These are phyloP conservation scores for Pristionchus fissidentatus DNA, from an alignment of 2,888 invertebrate genomes.

Conservation along the genomic window DNA sequence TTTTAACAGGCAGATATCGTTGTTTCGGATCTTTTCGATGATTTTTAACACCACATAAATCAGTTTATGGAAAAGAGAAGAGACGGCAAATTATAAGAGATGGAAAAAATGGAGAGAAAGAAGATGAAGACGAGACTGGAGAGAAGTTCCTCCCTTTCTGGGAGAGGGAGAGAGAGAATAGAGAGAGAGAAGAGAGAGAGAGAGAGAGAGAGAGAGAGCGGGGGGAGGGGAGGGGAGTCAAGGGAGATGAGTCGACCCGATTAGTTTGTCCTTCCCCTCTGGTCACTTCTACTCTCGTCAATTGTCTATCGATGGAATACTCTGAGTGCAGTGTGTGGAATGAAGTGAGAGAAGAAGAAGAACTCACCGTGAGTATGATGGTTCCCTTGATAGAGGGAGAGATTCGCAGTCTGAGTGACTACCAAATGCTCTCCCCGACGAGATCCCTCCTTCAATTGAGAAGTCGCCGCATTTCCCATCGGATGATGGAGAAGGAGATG, in stretches of 20 bases:
- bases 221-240: neutral
- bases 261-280: slow-evolving; percentile 24
- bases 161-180: neutral
- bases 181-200: neutral
- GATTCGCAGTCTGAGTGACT: slow-evolving; percentile 25
- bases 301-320: neutral
- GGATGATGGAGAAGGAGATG: neutral
- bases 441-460: slow-evolving; percentile 1
- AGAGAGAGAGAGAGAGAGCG: neutral
- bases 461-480: slow-evolving; percentile 29
- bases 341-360: neutral
- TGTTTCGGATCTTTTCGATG: too few relatives aligned
- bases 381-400: neutral
- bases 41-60: too few relatives aligned
- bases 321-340: neutral
- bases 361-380: neutral
- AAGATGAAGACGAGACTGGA: too few relatives aligned
- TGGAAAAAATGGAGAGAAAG: too few relatives aligned
- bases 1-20: too few relatives aligned
- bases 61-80: too few relatives aligned
- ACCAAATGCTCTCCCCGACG: neutral
- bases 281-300: neutral
- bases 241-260: neutral
- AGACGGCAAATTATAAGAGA: too few relatives aligned
- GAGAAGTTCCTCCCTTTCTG: too few relatives aligned